These are phyloP conservation scores for Eristalis tenax DNA, from an alignment of 2,888 invertebrate genomes.

Conservation along the genomic window DNA sequence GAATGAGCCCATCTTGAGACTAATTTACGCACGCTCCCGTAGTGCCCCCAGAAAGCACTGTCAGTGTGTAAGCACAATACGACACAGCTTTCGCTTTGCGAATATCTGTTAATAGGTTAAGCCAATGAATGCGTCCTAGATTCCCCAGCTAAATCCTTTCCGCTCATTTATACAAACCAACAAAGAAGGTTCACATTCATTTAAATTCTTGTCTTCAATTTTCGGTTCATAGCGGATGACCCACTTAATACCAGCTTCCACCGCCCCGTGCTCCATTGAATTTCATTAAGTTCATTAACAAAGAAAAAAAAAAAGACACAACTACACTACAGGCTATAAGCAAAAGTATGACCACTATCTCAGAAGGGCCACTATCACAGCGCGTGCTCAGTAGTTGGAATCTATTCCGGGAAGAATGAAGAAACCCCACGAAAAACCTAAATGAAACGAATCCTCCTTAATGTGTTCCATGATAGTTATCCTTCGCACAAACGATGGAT, in stretches of 20 bases:
- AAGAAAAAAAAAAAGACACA: not conserved
- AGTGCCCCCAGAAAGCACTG: too few species aligned
- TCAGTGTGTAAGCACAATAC: too few species aligned
- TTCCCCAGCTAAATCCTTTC: too few species aligned
- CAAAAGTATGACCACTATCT: constrained; percentile 27
- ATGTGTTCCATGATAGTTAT: not conserved
- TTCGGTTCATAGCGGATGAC: not conserved
- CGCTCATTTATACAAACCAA: not conserved
- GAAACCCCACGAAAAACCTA: not conserved
- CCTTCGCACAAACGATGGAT: not conserved
- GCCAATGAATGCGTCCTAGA: too few species aligned
- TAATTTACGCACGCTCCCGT: too few species aligned
- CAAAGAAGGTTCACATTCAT: not conserved
- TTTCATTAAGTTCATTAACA: not conserved
- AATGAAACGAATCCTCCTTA: not conserved
- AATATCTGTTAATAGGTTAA: too few species aligned
- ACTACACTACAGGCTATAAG: not conserved
- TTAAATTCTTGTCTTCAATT: too few species aligned
- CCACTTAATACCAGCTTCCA: not conserved
- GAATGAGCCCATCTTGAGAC: too few species aligned
- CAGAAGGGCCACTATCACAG: not conserved
- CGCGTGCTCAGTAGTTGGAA: not conserved
- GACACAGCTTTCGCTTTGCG: too few species aligned
- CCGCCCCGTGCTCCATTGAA: not conserved
- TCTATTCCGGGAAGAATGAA: not conserved